Evolutionary conservation across 2,797 vertebrate species (phyloP).

Genomic region (Rhabdomys pumilio): DNA sequence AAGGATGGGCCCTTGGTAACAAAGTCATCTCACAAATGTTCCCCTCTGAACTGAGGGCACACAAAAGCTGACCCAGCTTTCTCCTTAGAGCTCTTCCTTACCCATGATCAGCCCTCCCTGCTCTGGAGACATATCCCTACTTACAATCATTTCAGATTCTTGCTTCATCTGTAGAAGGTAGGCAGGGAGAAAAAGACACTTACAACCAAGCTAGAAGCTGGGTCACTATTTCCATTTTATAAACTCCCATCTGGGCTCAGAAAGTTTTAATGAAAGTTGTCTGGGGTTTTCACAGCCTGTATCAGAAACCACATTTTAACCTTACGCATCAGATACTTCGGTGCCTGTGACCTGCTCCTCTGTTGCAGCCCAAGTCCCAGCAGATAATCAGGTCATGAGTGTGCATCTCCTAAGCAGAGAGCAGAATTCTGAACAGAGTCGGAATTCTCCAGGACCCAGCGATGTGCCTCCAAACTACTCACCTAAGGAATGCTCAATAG

Average conservation of each 20-base stretch:
- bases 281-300: slow-evolving; percentile 43
- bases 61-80: slow-evolving; percentile 41
- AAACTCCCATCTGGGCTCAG: slow-evolving; percentile 41
- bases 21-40: slow-evolving; percentile 38
- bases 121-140: slow-evolving; percentile 3
- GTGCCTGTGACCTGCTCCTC: not conserved
- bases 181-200: not conserved
- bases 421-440: not conserved
- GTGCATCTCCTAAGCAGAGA: not conserved
- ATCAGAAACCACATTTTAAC: slow-evolving; percentile 30
- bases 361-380: not conserved
- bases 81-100: not conserved
- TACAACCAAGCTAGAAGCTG: not conserved
- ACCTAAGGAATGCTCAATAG: not conserved
- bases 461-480: not conserved
- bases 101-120: not conserved
- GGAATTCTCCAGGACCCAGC: slow-evolving; percentile 3
- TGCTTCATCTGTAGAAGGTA: not conserved
- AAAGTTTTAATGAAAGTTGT: not conserved
- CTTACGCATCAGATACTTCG: not conserved
- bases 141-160: not conserved
- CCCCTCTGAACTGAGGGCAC: not conserved
- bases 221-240: slow-evolving; percentile 53
- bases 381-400: not conserved
- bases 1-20: slow-evolving; percentile 21